Conservation (phyloP, 2,888 invertebrate species). For the Tineola bisselliella region DNA sequence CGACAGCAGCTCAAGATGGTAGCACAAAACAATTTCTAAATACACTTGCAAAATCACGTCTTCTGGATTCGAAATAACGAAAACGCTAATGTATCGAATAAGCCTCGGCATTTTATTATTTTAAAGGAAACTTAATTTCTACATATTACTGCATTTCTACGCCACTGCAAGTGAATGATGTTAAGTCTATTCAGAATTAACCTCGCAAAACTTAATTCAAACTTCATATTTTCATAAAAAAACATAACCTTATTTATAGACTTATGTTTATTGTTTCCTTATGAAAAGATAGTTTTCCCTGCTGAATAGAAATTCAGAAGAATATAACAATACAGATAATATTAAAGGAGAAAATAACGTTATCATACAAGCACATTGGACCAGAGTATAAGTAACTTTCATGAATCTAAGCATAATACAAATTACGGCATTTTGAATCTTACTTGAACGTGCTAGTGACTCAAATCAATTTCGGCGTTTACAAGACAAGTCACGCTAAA, state of each 20-base stretch:
- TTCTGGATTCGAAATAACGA: background rate
- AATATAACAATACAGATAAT: conserved; percentile 1
- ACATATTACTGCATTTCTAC: too few species aligned
- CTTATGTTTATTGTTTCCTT: background rate
- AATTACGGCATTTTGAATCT: background rate
- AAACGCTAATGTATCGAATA: too few species aligned
- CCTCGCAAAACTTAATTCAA: too few species aligned
- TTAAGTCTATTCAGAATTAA: too few species aligned
- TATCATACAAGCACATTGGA: background rate
- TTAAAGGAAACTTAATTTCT: too few species aligned
- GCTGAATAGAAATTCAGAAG: background rate
- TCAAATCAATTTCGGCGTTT: background rate
- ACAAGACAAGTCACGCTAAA: conserved; percentile 1
- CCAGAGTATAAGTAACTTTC: background rate
- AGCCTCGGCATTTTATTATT: too few species aligned
- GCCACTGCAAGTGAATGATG: too few species aligned
- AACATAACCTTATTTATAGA: background rate
- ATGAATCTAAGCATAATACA: background rate
- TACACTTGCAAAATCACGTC: background rate
- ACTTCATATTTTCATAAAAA: too few species aligned
- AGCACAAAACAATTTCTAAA: background rate
- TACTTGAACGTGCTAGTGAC: background rate
- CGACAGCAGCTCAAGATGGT: background rate
- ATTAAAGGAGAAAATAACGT: background rate
- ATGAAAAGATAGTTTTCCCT: background rate